These are phyloP conservation scores for Acleris literana DNA, from an alignment of 2,888 invertebrate species.

Conservation along the genomic window DNA sequence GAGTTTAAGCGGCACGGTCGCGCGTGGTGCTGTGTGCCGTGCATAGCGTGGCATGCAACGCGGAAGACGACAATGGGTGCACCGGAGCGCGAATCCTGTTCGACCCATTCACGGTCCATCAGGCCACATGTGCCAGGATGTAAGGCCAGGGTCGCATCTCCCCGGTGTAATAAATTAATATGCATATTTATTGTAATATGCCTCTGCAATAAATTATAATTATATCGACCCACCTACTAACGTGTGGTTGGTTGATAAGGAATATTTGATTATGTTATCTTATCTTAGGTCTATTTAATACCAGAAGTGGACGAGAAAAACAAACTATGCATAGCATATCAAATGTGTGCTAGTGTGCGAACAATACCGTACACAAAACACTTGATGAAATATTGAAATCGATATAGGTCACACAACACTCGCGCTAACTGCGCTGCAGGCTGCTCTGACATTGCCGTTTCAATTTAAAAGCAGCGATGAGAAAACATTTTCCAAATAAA, in stretches of 20 bases:
- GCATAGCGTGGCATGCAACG: constrained; percentile 51
- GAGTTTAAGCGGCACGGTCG: constrained; percentile 19
- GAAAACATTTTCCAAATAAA: constrained; percentile 23
- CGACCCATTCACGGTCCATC: constrained; percentile 74
- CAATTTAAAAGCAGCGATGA: constrained; percentile 26
- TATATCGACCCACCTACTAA: not conserved
- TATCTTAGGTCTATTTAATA: constrained; percentile 11
- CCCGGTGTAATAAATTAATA: constrained; percentile 27
- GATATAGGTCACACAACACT: constrained; percentile 14
- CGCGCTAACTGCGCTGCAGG: constrained; percentile 24
- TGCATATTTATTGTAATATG: not conserved
- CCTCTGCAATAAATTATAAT: no score
- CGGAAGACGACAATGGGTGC: constrained; percentile 75
- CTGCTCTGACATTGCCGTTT: constrained; percentile 17
- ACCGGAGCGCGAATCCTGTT: constrained; percentile 73
- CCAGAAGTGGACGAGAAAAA: constrained; percentile 16
- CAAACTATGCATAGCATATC: constrained; percentile 1
- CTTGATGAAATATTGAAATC: constrained; percentile 20
- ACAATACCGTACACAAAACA: constrained; percentile 1
- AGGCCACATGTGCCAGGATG: constrained; percentile 49
- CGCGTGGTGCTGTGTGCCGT: constrained; percentile 5
- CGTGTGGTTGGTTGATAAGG: not conserved
- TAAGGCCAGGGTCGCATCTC: constrained; percentile 47
- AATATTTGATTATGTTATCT: constrained; percentile 16
- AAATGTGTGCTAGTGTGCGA: not conserved